Evolutionary conservation across 2,888 invertebrate genomes (phyloP).

Genomic region (Pteria penguin): DNA sequence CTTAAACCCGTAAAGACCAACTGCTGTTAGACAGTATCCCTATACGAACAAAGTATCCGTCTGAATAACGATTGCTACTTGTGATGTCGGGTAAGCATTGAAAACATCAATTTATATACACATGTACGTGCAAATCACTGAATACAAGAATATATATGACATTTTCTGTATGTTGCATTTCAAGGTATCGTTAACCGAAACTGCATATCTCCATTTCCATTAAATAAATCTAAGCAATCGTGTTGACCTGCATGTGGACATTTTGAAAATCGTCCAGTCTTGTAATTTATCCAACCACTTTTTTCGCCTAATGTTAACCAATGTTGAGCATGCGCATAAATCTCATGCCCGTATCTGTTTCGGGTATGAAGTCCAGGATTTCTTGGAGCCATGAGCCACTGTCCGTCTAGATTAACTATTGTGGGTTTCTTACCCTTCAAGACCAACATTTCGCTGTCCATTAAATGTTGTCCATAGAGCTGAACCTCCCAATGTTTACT

Average conservation of each 20-base stretch:
- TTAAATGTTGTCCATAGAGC: constrained; percentile 69
- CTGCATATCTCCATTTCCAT: constrained; percentile 72
- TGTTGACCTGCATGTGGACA: constrained; percentile 66
- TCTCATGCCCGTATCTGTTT: constrained; percentile 72
- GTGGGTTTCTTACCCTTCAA: constrained; percentile 58
- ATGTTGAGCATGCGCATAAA: constrained; percentile 72
- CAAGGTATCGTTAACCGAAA: constrained; percentile 52
- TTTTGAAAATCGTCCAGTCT: constrained; percentile 58
- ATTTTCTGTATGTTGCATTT: too few relatives aligned
- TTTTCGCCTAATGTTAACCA: constrained; percentile 61
- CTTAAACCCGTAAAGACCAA: too few relatives aligned
- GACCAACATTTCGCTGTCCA: constrained; percentile 60
- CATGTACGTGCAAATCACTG: too few relatives aligned
- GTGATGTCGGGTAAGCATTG: too few relatives aligned
- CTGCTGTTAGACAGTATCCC: too few relatives aligned
- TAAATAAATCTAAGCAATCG: constrained; percentile 71
- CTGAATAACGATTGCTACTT: too few relatives aligned
- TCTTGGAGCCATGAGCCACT: constrained; percentile 69
- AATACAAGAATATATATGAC: too few relatives aligned
- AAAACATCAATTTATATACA: too few relatives aligned
- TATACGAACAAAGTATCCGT: too few relatives aligned
- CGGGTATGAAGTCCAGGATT: constrained; percentile 75
- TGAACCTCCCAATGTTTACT: constrained; percentile 64
- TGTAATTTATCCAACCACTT: constrained; percentile 66
- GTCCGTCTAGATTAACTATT: constrained; percentile 62